Base-by-base conservation (phyloP, 2,113 vertebrate genomes). In the Epinephelus fuscoguttatus region DNA sequence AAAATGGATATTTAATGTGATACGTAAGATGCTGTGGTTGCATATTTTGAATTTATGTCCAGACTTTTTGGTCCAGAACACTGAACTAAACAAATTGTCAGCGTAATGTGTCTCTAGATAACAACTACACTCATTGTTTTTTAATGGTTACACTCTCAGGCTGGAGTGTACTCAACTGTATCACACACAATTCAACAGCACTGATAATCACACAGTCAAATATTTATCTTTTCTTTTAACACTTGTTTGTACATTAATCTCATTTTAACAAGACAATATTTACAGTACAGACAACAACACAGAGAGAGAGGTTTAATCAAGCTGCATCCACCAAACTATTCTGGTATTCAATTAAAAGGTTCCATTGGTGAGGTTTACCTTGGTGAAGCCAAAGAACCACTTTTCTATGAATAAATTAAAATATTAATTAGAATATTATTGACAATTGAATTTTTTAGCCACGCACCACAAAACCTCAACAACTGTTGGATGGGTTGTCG, bases 71-170 rank as follows among this genome's bases (percentile, higher is more conserved):
- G 15, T 50, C 15, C 30, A 50, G 42, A 59, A 61, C 74, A 72
- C 61, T 67, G 45, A 73, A 6, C 27, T 27, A 23, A 60, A 60
- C 21, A 60, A 52, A 69, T 52, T 33, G 77, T 78, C 60, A 62
- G 61, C 19, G 14, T 57, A 45, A 61, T 30, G 62, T 70, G 13
- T 60, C 70, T 80, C 49, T 55, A 56, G 37, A 80, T 56, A 68
- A 72, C 30, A 30, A 30, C 37, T 79, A 66, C 40, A 53, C 81
- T 83, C 70, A 37, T 70, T 52, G 40, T 66, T 55, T 78, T 17
- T 78, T 17, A 23, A 70, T 59, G 15, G 42, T 27, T 25, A 49
- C 42, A 69, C 63, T 14, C 23, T 70, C 73, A 55, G 27, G 7
- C 52, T 81, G 33, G 47, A 84, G 64, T 33, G 68, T 18, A 4